Percentiles rank a stretch among this genome's conserved stretches.
phyloP scores from a whole-genome alignment of 1,140 invertebrate genomes.

The Caenorhabditis briggsae region DNA sequence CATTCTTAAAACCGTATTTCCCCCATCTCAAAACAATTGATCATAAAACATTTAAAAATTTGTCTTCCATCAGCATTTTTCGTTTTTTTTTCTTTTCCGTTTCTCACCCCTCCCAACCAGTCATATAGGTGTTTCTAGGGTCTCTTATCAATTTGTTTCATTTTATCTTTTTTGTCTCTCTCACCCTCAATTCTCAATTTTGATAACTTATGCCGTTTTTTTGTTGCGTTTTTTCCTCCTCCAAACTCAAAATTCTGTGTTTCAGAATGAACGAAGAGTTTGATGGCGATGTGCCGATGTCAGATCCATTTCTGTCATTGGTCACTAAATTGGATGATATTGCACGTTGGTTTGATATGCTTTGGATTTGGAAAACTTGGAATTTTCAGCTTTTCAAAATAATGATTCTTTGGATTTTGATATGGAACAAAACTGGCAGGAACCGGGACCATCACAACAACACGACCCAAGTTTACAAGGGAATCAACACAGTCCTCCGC shows the following conservation, averaged over 20 bases:
- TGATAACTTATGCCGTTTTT: neutral
- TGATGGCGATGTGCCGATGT: constrained; percentile 56
- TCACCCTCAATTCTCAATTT: neutral
- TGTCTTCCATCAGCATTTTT: constrained; percentile 1
- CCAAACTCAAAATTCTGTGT: neutral
- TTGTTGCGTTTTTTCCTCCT: constrained; percentile 4
- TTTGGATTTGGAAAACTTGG: neutral
- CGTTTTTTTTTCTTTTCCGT: neutral
- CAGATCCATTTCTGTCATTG: constrained; percentile 64
- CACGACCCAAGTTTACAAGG: constrained; percentile 39
- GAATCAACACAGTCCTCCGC: constrained; percentile 61
- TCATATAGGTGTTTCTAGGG: neutral
- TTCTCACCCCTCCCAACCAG: neutral
- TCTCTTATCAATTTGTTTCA: constrained; percentile 4
- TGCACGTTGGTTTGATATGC: constrained; percentile 43
- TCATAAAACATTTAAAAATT: constrained; percentile 17
- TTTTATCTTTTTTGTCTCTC: neutral
- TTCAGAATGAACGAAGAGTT: constrained; percentile 47
- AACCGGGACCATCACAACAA: constrained; percentile 16
- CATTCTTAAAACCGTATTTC: neutral
- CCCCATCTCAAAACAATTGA: neutral
- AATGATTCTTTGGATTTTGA: constrained; percentile 27
- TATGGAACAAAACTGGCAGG: neutral
- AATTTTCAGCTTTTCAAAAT: constrained; percentile 29
- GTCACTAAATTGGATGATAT: constrained; percentile 66